Evolutionary conservation across 2,888 invertebrate genomes (phyloP).

Genomic region (Diaprepes abbreviatus): DNA sequence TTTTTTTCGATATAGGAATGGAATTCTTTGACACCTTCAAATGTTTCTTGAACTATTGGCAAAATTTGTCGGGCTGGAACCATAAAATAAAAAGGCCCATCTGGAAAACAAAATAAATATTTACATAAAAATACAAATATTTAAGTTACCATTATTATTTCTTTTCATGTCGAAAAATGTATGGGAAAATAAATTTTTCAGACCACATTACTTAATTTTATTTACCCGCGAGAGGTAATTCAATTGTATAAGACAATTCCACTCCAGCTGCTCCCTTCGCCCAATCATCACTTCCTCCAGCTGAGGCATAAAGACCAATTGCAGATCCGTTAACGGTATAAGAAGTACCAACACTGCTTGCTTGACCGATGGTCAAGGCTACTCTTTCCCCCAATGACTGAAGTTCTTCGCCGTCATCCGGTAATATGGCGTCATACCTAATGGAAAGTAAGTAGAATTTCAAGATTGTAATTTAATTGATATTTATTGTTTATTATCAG

Average conservation of each 20-base stretch:
- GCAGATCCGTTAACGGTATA: slow-evolving; percentile 70
- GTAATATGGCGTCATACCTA: slow-evolving; percentile 69
- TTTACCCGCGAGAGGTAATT: slow-evolving; percentile 70
- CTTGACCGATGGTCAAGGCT: slow-evolving; percentile 65
- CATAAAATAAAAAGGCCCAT: slow-evolving; percentile 70
- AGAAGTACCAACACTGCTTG: slow-evolving; percentile 59
- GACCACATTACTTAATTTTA: no score
- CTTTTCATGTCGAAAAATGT: no score
- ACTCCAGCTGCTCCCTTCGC: slow-evolving; percentile 71
- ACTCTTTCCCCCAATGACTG: slow-evolving; percentile 67
- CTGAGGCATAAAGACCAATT: slow-evolving; percentile 69
- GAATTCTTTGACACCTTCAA: slow-evolving; percentile 71
- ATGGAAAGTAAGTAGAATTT: slow-evolving; percentile 62
- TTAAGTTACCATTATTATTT: no score
- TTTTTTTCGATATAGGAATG: slow-evolving; percentile 62
- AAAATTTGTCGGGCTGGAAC: slow-evolving; percentile 71
- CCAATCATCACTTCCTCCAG: slow-evolving; percentile 79
- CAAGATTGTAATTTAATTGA: no score
- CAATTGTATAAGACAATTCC: slow-evolving; percentile 74
- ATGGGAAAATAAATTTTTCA: no score
- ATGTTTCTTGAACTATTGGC: slow-evolving; percentile 73
- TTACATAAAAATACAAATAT: no score
- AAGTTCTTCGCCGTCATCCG: slow-evolving; percentile 68
- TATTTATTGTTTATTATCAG: no score
- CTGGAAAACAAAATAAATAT: slow-evolving; percentile 27